Percentiles rank a stretch among this genome's conserved stretches.
These are phyloP conservation scores for Prosopocoilus inquinatus DNA, from an alignment of 2,888 invertebrate genomes.

Conservation along the genomic window DNA sequence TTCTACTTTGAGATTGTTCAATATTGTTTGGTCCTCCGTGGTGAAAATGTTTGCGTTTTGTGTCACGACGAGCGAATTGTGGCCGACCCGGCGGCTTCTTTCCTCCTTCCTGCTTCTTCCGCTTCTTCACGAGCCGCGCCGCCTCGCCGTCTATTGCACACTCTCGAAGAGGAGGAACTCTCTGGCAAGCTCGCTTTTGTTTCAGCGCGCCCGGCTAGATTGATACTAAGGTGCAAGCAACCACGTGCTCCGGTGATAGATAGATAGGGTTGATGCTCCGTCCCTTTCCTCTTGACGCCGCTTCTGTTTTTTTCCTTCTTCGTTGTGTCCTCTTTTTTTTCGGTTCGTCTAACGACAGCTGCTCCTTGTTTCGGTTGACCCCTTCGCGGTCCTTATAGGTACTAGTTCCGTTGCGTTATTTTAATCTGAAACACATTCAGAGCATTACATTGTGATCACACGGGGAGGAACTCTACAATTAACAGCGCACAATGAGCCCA, in stretches of 20 bases:
- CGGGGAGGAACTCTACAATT: too few species aligned
- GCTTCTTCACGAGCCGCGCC: too few species aligned
- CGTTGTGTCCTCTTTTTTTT: constrained; percentile 27
- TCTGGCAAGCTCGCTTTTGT: constrained; percentile 18
- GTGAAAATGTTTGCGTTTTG: constrained; percentile 48
- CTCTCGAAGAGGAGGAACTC: background rate
- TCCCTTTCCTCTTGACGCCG: constrained; percentile 18
- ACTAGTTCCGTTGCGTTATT: constrained; percentile 9
- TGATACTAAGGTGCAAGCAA: constrained; percentile 25
- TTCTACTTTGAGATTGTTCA: constrained; percentile 61
- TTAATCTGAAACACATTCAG: constrained; percentile 17
- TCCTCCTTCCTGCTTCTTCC: background rate
- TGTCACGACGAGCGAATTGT: constrained; percentile 21
- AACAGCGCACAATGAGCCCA: too few species aligned
- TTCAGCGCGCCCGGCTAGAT: constrained; percentile 26
- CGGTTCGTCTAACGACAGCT: constrained; percentile 15
- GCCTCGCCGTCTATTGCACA: too few species aligned
- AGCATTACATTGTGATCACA: constrained; percentile 12
- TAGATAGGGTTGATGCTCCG: constrained; percentile 25
- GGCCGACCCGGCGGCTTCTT: constrained; percentile 10
- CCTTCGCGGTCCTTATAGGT: background rate
- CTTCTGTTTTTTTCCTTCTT: constrained; percentile 22
- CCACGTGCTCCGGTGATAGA: constrained; percentile 22
- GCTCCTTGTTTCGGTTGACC: background rate
- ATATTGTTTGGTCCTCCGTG: constrained; percentile 52